Percentiles rank a stretch among this genome's conserved stretches.
Evolutionary conservation across 2,888 invertebrate species (phyloP).

Genomic region (Sussaba pulchella): DNA sequence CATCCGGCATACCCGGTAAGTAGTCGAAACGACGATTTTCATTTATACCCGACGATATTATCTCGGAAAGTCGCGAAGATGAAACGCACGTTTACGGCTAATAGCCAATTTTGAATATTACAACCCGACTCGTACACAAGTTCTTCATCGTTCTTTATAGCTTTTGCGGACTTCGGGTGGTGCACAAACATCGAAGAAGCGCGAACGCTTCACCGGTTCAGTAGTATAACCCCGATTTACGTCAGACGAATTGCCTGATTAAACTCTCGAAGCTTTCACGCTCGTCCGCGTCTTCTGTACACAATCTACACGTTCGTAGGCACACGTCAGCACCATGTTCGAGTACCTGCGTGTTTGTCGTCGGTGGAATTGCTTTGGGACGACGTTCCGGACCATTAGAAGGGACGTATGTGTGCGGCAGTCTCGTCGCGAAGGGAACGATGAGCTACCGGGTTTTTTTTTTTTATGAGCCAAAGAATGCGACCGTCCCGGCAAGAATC

Average conservation of each 20-base stretch:
- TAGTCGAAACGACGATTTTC: too few species aligned
- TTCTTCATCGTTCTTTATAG: conserved; percentile 9
- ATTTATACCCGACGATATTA: too few species aligned
- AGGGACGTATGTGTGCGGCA: background rate
- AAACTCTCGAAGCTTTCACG: conserved; percentile 5
- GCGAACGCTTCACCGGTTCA: conserved; percentile 21
- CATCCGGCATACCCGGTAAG: too few species aligned
- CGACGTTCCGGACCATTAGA: conserved; percentile 13
- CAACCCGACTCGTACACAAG: background rate
- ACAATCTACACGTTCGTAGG: too few species aligned
- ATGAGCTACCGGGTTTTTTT: too few species aligned
- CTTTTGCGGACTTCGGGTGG: conserved; percentile 16
- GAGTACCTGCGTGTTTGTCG: conserved; percentile 24
- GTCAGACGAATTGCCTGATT: conserved; percentile 48
- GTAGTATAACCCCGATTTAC: conserved; percentile 54
- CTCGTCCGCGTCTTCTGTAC: conserved; percentile 1
- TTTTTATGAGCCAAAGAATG: too few species aligned
- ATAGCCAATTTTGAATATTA: conserved; percentile 33
- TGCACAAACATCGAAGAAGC: conserved; percentile 34
- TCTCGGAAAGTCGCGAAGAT: too few species aligned
- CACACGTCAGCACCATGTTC: conserved; percentile 16
- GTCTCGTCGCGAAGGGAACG: too few species aligned
- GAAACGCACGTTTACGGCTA: conserved; percentile 13
- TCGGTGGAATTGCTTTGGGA: conserved; percentile 33
- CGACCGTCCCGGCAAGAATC: too few species aligned